Conservation (phyloP, 2,888 invertebrate species). For the Gibbula magus region DNA sequence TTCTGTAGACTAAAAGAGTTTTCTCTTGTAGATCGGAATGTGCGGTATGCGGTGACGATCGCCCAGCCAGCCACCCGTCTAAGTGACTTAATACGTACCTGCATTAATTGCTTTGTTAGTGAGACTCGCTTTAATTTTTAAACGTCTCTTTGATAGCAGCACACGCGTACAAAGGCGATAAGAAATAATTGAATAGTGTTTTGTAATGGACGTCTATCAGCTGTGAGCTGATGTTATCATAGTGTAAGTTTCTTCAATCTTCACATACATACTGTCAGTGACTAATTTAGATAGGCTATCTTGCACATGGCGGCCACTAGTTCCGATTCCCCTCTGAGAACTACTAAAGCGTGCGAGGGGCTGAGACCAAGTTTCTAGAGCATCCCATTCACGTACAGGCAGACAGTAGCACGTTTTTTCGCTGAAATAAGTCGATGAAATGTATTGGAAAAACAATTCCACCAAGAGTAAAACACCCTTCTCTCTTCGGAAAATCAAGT, state of each 20-base stretch:
- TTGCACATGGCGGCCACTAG: too few species aligned
- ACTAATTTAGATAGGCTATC: neutral
- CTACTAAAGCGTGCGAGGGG: too few species aligned
- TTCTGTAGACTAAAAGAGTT: neutral
- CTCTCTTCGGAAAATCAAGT: too few species aligned
- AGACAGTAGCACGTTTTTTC: too few species aligned
- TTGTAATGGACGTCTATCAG: neutral
- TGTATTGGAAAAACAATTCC: too few species aligned
- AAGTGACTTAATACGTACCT: neutral
- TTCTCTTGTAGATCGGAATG: neutral
- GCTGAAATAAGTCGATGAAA: too few species aligned
- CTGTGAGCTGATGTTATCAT: neutral
- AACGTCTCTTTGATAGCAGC: neutral
- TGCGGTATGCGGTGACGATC: neutral
- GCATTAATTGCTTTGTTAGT: constrained; percentile 14
- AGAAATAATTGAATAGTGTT: neutral
- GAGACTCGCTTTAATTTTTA: neutral
- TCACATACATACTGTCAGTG: neutral
- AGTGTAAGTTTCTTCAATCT: neutral
- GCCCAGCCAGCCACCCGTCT: neutral
- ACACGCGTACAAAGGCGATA: neutral
- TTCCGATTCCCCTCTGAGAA: too few species aligned
- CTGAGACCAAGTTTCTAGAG: too few species aligned
- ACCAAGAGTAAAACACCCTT: too few species aligned
- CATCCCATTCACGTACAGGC: too few species aligned